Percentiles rank a stretch among this genome's conserved stretches.
These are phyloP conservation scores for Alligator mississippiensis DNA, from an alignment of 2,113 vertebrate genomes.

Conservation along the genomic window DNA sequence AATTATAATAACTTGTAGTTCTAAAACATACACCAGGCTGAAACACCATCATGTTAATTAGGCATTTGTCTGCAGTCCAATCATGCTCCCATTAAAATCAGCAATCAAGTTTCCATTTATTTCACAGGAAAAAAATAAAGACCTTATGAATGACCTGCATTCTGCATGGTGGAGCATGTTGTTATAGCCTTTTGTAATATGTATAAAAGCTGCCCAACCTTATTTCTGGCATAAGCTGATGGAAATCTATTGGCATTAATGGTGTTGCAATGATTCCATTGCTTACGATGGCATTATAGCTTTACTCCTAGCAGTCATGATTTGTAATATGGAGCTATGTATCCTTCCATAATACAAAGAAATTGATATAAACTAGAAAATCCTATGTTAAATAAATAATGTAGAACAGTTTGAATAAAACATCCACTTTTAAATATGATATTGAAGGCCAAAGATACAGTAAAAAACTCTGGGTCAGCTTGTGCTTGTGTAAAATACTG, in stretches of 20 bases:
- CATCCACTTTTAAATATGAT: background rate
- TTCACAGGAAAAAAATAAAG: background rate
- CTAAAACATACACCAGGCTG: background rate
- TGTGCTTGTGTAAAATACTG: background rate
- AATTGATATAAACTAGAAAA: background rate
- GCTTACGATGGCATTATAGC: background rate
- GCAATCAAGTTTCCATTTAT: background rate
- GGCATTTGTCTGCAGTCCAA: background rate
- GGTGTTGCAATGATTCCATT: background rate
- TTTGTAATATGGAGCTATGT: background rate
- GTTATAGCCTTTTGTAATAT: background rate
- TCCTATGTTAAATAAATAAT: background rate
- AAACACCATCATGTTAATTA: background rate
- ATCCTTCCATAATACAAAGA: background rate
- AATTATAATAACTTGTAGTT: background rate
- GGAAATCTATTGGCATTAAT: background rate
- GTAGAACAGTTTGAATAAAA: background rate
- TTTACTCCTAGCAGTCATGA: background rate
- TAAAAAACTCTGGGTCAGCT: background rate
- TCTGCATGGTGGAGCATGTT: fast-evolving
- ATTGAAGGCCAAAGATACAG: background rate
- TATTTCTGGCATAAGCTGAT: background rate
- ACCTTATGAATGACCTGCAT: background rate
- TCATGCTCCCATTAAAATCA: background rate
- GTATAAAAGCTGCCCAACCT: background rate